These are phyloP conservation scores for Pollenia angustigena DNA, from an alignment of 2,888 invertebrate species.

Conservation along the genomic window DNA sequence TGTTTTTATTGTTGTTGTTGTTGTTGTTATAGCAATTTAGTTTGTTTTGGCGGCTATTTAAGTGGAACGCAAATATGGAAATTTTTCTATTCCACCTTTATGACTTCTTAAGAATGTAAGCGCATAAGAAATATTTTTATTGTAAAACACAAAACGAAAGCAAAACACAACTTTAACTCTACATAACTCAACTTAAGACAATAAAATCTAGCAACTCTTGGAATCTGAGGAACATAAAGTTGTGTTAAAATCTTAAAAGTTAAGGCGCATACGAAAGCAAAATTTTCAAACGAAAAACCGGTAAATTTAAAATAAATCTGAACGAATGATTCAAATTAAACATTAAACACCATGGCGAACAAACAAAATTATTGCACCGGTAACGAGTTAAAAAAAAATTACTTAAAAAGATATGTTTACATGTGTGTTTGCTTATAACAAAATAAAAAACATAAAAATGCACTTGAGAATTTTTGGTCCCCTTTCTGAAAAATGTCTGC, in stretches of 20 bases:
- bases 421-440: too few relatives aligned
- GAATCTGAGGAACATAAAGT: conserved; percentile 35
- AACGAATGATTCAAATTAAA: conserved; percentile 36
- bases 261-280: background rate
- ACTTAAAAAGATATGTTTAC: background rate
- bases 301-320: conserved; percentile 12
- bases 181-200: conserved; percentile 20
- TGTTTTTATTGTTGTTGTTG: conserved; percentile 60
- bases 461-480: conserved; percentile 8
- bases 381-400: background rate
- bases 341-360: conserved; percentile 36
- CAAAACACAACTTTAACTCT: background rate
- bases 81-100: conserved; percentile 72
- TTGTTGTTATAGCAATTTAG: conserved; percentile 70
- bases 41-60: conserved; percentile 73
- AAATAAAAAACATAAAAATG: conserved; percentile 12
- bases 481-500: background rate
- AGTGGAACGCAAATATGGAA: conserved; percentile 74
- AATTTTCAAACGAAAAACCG: conserved; percentile 2
- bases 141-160: background rate
- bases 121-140: conserved; percentile 20
- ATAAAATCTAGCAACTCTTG: conserved; percentile 41
- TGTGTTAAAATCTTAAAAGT: conserved; percentile 17
- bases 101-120: conserved; percentile 72
- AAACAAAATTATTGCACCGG: conserved; percentile 47